Evolutionary conservation across 2,797 vertebrate genomes (phyloP), one percentile per base, ranked within the genome.

Genomic region (Paguma larvata): DNA sequence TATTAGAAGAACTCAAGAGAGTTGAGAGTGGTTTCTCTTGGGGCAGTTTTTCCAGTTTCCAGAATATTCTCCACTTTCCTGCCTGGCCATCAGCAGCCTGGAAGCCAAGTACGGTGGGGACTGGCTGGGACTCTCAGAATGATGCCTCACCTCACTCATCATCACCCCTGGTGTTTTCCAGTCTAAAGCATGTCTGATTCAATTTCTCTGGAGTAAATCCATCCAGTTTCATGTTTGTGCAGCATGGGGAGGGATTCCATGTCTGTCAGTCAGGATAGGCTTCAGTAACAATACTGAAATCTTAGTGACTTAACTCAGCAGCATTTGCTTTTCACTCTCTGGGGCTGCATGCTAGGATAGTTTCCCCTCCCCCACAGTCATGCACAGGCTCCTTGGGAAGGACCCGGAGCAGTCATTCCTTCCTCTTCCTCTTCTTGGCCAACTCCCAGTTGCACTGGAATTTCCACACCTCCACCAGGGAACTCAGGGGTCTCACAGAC

Each of bases 311-410:
- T 53, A 18, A 78, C 18, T 23, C 48, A 79, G 68, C 5, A 68
- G 38, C 1, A 6, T 59, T 79, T 46, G 38, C 5, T 51, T 78
- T 77, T 63, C 41, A 25, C 34, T 85, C 14, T 82, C 53, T 46
- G n/a, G 27, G 30, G 27, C 10, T n/a, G 2, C 30, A n/a, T 0
- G 1, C 21, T 8, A 16, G 38, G 44, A 56, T 3, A 73, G 34
- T 32, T 32, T 70, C 38, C 2, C 77, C 13, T 7, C 7, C 25
- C 46, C 15, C 32, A 41, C 38, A 6, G 32, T 75, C 32, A 44
- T 48, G 10, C 53, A 21, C 34, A 14, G 65, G 12, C 5, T 78
- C 44, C 44, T 62, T 23, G 41, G 27, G 41, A 51, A 65, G 65
- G 78, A 67, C 38, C 16, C 25, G 12, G 25, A 79, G 8, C 32